These are phyloP conservation scores for Pyrochroa serraticornis DNA, from an alignment of 2,888 invertebrate genomes.

Conservation along the genomic window DNA sequence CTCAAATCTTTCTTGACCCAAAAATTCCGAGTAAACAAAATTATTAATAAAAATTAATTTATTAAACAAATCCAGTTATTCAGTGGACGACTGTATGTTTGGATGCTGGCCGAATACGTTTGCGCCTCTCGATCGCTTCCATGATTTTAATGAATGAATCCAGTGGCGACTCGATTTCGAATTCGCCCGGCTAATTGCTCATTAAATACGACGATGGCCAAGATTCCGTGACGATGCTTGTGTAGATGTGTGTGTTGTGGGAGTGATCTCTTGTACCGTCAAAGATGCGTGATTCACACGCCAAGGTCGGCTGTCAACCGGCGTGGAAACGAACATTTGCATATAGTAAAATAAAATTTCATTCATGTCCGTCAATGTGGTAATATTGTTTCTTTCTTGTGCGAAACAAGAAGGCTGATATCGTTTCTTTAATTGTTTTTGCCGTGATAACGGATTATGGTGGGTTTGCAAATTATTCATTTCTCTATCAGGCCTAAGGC, in stretches of 20 bases:
- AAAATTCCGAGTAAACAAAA: too few relatives aligned
- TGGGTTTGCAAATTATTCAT: too few relatives aligned
- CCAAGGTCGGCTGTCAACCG: conserved; percentile 35
- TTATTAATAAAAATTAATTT: too few relatives aligned
- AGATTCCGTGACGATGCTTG: conserved; percentile 24
- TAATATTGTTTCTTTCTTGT: not conserved
- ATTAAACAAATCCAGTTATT: too few relatives aligned
- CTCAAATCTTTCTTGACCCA: too few relatives aligned
- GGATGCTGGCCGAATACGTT: too few relatives aligned
- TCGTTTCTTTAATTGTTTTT: too few relatives aligned
- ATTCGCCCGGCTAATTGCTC: conserved; percentile 30
- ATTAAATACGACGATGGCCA: conserved; percentile 23
- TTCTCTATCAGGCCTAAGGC: too few relatives aligned
- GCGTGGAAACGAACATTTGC: conserved; percentile 32
- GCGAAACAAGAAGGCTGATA: not conserved
- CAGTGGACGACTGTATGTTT: too few relatives aligned
- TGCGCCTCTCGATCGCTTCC: not conserved
- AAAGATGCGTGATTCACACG: conserved; percentile 33
- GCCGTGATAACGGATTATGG: too few relatives aligned
- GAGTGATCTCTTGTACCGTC: conserved; percentile 27
- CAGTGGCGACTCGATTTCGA: conserved; percentile 12
- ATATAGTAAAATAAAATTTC: conserved; percentile 36
- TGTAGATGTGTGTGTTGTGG: conserved; percentile 19
- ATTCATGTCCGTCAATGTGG: conserved; percentile 22
- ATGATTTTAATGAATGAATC: conserved; percentile 15